phyloP scores from a whole-genome alignment of 2,113 vertebrate genomes.

The Phoenicopterus ruber region DNA sequence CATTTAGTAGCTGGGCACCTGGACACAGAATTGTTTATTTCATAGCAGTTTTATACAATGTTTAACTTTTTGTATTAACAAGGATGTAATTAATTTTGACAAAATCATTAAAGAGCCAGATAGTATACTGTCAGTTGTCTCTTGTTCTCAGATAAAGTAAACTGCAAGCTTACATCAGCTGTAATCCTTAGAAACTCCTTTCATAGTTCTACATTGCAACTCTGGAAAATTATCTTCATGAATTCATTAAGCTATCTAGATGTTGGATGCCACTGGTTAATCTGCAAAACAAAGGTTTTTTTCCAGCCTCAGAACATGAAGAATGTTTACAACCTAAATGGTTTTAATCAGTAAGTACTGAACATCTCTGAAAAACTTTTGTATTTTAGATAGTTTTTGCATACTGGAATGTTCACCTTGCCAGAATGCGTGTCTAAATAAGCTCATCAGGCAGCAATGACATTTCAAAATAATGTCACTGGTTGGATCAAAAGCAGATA shows the following conservation, averaged over 20 bases:
- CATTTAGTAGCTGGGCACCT: not conserved
- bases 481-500: not conserved
- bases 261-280: not conserved
- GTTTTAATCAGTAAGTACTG: not conserved
- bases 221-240: not conserved
- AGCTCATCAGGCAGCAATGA: not conserved
- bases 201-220: not conserved
- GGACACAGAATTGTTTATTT: slow-evolving; percentile 15
- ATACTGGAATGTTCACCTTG: not conserved
- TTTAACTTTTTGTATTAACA: slow-evolving; percentile 47
- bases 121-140: not conserved
- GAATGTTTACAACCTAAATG: not conserved
- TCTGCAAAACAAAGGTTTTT: not conserved
- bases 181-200: slow-evolving; percentile 3
- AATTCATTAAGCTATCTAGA: slow-evolving; percentile 5
- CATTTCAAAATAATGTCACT: not conserved
- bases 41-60: slow-evolving; percentile 28
- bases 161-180: slow-evolving; percentile 17
- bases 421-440: not conserved
- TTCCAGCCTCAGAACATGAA: not conserved
- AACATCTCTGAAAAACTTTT: not conserved
- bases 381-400: not conserved
- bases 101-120: slow-evolving; percentile 31
- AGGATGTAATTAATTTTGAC: slow-evolving; percentile 34
- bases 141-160: slow-evolving; percentile 19